These are phyloP conservation scores for Carcina quercana DNA, from an alignment of 2,888 invertebrate species.

Conservation along the genomic window DNA sequence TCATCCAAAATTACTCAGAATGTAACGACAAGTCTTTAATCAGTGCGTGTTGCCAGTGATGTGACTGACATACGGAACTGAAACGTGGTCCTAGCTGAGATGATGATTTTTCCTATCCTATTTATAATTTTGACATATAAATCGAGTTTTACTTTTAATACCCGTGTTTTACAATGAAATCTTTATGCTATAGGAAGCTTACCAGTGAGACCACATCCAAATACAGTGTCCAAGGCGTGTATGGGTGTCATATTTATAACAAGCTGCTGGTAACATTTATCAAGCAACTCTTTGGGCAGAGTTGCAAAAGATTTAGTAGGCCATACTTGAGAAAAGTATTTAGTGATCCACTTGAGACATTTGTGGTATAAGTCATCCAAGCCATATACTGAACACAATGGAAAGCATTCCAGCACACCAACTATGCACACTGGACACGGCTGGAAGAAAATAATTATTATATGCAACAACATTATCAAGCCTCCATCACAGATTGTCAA, in stretches of 20 bases:
- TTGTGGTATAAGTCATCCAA: conserved; percentile 91
- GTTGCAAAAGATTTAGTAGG: conserved; percentile 92
- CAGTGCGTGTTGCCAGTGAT: too few species aligned
- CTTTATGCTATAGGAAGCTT: conserved; percentile 48
- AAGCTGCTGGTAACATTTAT: conserved; percentile 89
- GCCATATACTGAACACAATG: conserved; percentile 88
- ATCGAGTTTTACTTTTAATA: too few species aligned
- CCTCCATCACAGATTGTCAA: too few species aligned
- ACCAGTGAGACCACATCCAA: conserved; percentile 84
- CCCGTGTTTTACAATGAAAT: too few species aligned
- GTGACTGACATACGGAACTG: too few species aligned
- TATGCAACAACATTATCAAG: too few species aligned
- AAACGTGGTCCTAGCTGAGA: too few species aligned
- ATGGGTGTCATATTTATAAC: conserved; percentile 86
- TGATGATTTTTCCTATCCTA: too few species aligned
- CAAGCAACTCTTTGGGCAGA: conserved; percentile 86
- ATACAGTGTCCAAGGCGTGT: conserved; percentile 86
- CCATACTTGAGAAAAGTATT: conserved; percentile 90
- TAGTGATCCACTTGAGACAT: conserved; percentile 90
- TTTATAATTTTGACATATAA: too few species aligned
- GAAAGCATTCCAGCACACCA: conserved; percentile 91
- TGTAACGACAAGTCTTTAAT: too few species aligned
- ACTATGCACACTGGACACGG: conserved; percentile 92
- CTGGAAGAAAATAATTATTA: conserved; percentile 58
- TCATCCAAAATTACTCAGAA: too few species aligned